A percentile compares a stretch with the other conserved stretches of the same genome.
Evolutionary conservation across 2,113 vertebrate genomes (phyloP).

Genomic region (Eptesicus fuscus): DNA sequence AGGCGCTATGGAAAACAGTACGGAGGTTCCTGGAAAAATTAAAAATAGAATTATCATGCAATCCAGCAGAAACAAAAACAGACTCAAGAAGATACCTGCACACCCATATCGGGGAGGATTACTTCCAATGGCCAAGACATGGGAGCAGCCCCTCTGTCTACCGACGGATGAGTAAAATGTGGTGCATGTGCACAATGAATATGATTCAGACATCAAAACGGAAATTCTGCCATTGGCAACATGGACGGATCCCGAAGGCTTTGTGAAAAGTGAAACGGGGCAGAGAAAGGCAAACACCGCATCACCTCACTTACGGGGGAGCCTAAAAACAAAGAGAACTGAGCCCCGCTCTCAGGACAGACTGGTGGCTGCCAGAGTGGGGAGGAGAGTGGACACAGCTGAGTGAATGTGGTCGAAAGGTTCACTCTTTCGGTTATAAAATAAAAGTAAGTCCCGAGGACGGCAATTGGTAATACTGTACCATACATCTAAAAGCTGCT

Average conservation of each 20-base stretch:
- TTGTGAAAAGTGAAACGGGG: neutral
- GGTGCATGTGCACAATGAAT: no score
- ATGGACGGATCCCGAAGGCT: no score
- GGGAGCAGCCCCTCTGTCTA: neutral
- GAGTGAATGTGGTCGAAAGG: neutral
- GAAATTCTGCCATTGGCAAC: neutral
- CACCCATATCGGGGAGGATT: neutral
- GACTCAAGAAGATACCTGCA: neutral
- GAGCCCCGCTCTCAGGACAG: neutral
- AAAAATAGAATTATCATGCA: neutral
- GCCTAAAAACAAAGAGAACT: neutral
- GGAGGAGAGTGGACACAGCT: neutral
- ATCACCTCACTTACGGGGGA: neutral
- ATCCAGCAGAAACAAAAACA: neutral
- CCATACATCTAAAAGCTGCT: neutral
- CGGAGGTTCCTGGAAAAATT: neutral
- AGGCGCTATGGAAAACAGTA: neutral
- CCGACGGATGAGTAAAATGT: neutral
- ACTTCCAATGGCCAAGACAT: no score
- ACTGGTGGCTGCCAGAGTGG: neutral
- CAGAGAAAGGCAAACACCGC: neutral
- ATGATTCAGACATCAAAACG: neutral
- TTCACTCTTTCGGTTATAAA: neutral
- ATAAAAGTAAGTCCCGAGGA: neutral
- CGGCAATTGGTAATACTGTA: neutral